phyloP scores from a whole-genome alignment of 92 coral and sea anemone species.

The Plumapathes pennacea region DNA sequence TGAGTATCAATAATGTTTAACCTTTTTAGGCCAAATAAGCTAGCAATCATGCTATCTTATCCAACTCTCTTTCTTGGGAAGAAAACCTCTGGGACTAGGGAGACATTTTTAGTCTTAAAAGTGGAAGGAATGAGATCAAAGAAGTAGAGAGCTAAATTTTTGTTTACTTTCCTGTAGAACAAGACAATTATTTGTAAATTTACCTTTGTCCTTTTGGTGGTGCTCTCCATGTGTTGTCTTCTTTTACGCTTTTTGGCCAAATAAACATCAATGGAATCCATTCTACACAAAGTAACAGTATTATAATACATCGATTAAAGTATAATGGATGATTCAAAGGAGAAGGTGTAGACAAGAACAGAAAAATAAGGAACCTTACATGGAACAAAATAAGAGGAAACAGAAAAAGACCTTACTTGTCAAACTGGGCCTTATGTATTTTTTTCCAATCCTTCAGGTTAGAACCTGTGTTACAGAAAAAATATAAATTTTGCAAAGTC shows the following conservation, averaged over 20 bases:
- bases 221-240: slow-evolving; percentile 58
- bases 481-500: background rate
- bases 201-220: slow-evolving; percentile 84
- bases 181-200: background rate
- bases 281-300: slow-evolving; percentile 27
- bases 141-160: no score
- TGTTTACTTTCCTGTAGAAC: background rate
- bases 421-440: slow-evolving; percentile 56
- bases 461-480: background rate
- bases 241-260: slow-evolving; percentile 86
- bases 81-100: no score
- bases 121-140: no score
- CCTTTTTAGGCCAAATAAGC: no score
- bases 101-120: no score
- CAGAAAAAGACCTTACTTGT: slow-evolving; percentile 35
- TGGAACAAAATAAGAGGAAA: background rate
- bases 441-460: slow-evolving; percentile 14
- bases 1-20: no score
- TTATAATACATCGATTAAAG: background rate
- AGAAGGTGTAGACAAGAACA: background rate
- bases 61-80: no score
- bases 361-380: background rate
- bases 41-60: no score
- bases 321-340: background rate
- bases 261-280: slow-evolving; percentile 97